Evolutionary conservation across 2,797 vertebrate species (phyloP).

Genomic region (Trachurus trachurus): DNA sequence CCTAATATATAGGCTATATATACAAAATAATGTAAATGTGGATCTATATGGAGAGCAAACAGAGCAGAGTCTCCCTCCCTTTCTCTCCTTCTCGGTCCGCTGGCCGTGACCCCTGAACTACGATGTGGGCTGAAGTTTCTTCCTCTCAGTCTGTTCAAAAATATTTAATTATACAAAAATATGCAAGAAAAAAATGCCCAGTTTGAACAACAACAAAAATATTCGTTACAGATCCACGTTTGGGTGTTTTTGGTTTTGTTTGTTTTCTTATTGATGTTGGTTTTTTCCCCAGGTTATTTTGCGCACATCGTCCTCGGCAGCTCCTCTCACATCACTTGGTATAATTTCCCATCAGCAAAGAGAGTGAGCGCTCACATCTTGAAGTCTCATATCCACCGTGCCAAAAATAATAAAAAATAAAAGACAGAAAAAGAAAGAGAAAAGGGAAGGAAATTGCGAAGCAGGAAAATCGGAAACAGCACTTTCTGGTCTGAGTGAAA

Average conservation of each 20-base stretch:
- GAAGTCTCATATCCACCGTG: constrained; percentile 64
- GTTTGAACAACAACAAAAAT: constrained; percentile 31
- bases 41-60: constrained; percentile 1
- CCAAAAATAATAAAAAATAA: constrained; percentile 4
- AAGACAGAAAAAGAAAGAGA: background rate
- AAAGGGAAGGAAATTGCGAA: background rate
- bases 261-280: constrained; percentile 13
- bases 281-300: constrained; percentile 44
- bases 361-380: constrained; percentile 66
- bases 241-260: background rate
- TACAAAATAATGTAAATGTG: background rate
- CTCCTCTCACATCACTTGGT: constrained; percentile 50
- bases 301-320: constrained; percentile 48
- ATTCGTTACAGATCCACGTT: constrained; percentile 70
- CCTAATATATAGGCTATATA: background rate
- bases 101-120: constrained; percentile 80
- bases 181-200: background rate
- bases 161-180: constrained; percentile 10
- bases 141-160: constrained; percentile 53
- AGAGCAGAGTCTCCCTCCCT: constrained; percentile 40
- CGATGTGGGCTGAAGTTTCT: constrained; percentile 58
- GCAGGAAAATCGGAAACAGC: constrained; percentile 10
- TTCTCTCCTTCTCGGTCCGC: constrained; percentile 68
- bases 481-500: constrained; percentile 28
- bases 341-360: constrained; percentile 71